These are phyloP conservation scores for Syngnathoides biaculeatus DNA, from an alignment of 2,113 vertebrate genomes.

Conservation along the genomic window DNA sequence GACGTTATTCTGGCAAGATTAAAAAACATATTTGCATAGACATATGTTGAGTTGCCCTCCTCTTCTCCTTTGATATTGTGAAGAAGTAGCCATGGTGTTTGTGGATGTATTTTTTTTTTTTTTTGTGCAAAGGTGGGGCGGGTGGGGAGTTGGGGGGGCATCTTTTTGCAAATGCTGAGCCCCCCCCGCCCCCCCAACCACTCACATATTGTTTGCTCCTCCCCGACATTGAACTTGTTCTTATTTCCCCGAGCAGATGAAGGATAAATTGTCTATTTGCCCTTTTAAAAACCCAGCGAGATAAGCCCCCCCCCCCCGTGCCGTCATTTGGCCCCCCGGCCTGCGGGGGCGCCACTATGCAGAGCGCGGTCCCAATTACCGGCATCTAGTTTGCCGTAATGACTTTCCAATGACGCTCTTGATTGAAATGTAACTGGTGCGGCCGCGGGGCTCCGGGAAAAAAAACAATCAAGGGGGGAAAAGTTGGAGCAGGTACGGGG, in stretches of 20 bases:
- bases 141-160: too few relatives aligned
- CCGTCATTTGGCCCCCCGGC: conserved; percentile 80
- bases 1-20: too few relatives aligned
- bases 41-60: too few relatives aligned
- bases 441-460: conserved; percentile 76
- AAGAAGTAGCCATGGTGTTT: not conserved
- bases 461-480: conserved; percentile 51
- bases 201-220: not conserved
- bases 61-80: not conserved
- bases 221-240: conserved; percentile 80
- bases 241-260: conserved; percentile 81
- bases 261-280: conserved; percentile 87
- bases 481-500: conserved; percentile 72
- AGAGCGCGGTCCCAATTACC: conserved; percentile 82
- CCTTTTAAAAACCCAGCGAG: conserved; percentile 76
- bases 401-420: conserved; percentile 74
- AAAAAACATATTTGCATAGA: too few relatives aligned
- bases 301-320: conserved; percentile 72
- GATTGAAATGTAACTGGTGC: conserved; percentile 83
- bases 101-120: not conserved
- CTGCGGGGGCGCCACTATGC: conserved; percentile 82
- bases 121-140: too few relatives aligned
- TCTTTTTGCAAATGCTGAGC: not conserved
- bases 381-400: conserved; percentile 77
- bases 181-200: not conserved